Evolutionary conservation across 1,140 invertebrate species (phyloP).

Genomic region (Papilio glaucus): DNA sequence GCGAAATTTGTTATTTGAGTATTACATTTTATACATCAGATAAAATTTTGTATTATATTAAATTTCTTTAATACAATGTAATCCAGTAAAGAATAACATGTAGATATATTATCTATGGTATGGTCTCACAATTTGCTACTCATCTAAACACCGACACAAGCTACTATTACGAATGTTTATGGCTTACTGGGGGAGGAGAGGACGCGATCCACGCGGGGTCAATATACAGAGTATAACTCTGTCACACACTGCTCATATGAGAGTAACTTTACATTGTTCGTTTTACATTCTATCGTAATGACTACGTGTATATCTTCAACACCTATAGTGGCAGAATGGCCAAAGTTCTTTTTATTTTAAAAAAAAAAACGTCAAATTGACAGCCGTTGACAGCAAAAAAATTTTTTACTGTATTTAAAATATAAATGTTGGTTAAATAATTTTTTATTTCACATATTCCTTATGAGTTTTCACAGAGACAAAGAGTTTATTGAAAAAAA

Average conservation of each 20-base stretch:
- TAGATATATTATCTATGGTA: conserved; percentile 41
- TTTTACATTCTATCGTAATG: conserved; percentile 25
- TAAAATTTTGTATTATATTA: neutral
- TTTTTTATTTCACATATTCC: too few species aligned
- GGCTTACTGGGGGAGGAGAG: conserved; percentile 18
- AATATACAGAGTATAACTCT: conserved; percentile 34
- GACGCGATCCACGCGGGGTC: conserved; percentile 25
- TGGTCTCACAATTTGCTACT: neutral
- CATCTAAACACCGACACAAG: neutral
- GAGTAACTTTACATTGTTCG: conserved; percentile 9
- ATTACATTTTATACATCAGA: too few species aligned
- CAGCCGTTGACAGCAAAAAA: neutral
- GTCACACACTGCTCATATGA: conserved; percentile 28
- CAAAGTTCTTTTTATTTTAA: neutral
- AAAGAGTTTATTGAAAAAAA: neutral
- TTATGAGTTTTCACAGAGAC: too few species aligned
- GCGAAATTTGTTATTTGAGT: too few species aligned
- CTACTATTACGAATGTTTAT: conserved; percentile 9
- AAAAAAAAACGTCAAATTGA: conserved; percentile 13
- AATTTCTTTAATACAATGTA: neutral
- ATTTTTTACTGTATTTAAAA: too few species aligned
- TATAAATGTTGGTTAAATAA: too few species aligned
- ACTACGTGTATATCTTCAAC: neutral
- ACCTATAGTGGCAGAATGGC: neutral
- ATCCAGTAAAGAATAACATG: neutral